Evolutionary conservation across 2,113 vertebrate genomes (phyloP).

Genomic region (Pangasianodon hypophthalmus): DNA sequence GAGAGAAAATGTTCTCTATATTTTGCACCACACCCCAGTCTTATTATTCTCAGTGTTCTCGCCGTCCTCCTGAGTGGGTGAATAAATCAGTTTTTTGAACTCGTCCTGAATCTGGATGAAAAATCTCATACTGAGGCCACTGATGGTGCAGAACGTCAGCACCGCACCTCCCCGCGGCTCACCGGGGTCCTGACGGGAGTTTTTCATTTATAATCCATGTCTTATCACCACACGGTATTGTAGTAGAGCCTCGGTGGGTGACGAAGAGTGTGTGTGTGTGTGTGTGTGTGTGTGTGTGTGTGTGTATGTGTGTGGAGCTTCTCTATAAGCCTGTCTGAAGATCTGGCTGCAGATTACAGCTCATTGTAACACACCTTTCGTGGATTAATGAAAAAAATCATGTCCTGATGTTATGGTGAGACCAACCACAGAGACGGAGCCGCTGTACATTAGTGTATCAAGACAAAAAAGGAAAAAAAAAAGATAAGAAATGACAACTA

Average conservation of each 20-base stretch:
- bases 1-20: not conserved
- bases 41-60: not conserved
- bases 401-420: too few relatives aligned
- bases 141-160: not conserved
- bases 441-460: not conserved
- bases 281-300: constrained; percentile 2
- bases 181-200: not conserved
- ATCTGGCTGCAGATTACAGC: not conserved
- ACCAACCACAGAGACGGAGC: not conserved
- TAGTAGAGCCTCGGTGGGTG: not conserved
- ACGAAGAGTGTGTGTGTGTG: not conserved
- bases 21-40: not conserved
- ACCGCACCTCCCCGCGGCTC: not conserved
- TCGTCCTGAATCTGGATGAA: not conserved
- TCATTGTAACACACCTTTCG: not conserved
- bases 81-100: not conserved
- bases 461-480: not conserved
- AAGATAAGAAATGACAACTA: not conserved
- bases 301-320: not conserved
- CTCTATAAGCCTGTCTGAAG: not conserved
- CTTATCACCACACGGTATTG: not conserved
- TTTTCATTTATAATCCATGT: not conserved
- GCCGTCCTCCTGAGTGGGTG: not conserved
- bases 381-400: not conserved
- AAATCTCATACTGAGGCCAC: not conserved